Evolutionary conservation across 2,888 invertebrate species (phyloP).

Genomic region (Rhorus exstirpatorius): DNA sequence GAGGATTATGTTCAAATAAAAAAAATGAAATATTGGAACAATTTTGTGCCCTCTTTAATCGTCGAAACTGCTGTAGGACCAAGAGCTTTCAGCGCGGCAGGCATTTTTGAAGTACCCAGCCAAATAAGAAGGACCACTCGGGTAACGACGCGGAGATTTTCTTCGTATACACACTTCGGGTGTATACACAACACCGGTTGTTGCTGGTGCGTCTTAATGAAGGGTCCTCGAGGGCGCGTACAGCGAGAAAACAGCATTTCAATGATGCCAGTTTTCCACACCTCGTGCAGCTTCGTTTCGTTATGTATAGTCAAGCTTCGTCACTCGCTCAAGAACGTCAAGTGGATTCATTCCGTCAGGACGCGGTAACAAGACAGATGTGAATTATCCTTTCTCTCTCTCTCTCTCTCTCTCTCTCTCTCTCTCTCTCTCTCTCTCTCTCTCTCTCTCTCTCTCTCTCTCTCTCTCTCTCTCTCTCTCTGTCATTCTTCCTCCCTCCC

Average conservation of each 20-base stretch:
- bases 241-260: slow-evolving; percentile 29
- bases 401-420: slow-evolving; percentile 12
- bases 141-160: slow-evolving; percentile 35
- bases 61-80: not conserved
- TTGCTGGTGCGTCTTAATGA: slow-evolving; percentile 48
- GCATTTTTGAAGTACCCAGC: slow-evolving; percentile 27
- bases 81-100: slow-evolving; percentile 32
- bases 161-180: slow-evolving; percentile 23
- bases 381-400: slow-evolving; percentile 23
- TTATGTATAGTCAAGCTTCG: not conserved
- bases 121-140: slow-evolving; percentile 36
- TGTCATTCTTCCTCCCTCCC: too few relatives aligned
- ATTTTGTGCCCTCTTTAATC: not conserved
- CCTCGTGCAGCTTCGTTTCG: slow-evolving; percentile 20
- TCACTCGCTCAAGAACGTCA: slow-evolving; percentile 26
- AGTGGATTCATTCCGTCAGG: slow-evolving; percentile 30
- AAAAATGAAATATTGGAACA: slow-evolving; percentile 25
- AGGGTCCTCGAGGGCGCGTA: slow-evolving; percentile 47
- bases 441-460: not conserved
- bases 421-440: not conserved
- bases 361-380: slow-evolving; percentile 6
- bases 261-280: slow-evolving; percentile 52
- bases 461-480: slow-evolving; percentile 4
- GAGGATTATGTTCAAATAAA: slow-evolving; percentile 25
- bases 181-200: slow-evolving; percentile 9